Evolutionary conservation across 2,888 invertebrate genomes (phyloP).

Genomic region (Limnephilus auricula): DNA sequence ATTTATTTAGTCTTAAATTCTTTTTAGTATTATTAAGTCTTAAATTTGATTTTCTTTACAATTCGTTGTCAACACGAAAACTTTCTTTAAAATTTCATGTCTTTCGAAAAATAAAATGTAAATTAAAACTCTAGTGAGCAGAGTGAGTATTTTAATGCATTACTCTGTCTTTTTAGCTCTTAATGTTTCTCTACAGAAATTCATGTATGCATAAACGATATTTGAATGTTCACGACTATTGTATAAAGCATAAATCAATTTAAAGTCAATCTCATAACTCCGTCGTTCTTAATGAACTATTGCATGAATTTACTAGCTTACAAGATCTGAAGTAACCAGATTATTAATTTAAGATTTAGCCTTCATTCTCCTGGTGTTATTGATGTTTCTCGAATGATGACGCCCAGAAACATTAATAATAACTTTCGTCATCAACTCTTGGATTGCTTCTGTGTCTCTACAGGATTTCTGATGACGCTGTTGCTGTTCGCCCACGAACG

Average conservation of each 20-base stretch:
- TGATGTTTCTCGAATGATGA: slow-evolving; percentile 23
- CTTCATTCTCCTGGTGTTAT: not conserved
- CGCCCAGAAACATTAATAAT: slow-evolving; percentile 26
- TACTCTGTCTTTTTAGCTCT: no score
- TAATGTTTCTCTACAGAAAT: not conserved
- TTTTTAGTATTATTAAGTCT: no score
- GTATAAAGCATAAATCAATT: not conserved
- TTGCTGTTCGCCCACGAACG: not conserved
- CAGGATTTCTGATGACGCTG: not conserved
- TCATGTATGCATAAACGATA: not conserved
- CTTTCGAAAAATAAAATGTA: no score
- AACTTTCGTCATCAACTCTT: not conserved
- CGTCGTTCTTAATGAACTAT: not conserved
- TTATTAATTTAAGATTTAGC: not conserved
- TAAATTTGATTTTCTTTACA: no score
- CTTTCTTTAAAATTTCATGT: no score
- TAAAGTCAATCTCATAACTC: not conserved
- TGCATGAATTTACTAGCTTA: not conserved
- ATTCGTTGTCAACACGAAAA: no score
- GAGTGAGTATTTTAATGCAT: not conserved
- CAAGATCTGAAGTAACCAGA: not conserved
- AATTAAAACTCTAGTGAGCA: not conserved
- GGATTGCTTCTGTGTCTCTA: slow-evolving; percentile 15
- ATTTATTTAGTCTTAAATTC: no score
- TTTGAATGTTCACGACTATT: not conserved